A percentile compares a stretch with the other conserved stretches of the same genome.
Conservation (phyloP, 37 sponge, comb jelly and placozoan species). For the Crambe crambe region DNA sequence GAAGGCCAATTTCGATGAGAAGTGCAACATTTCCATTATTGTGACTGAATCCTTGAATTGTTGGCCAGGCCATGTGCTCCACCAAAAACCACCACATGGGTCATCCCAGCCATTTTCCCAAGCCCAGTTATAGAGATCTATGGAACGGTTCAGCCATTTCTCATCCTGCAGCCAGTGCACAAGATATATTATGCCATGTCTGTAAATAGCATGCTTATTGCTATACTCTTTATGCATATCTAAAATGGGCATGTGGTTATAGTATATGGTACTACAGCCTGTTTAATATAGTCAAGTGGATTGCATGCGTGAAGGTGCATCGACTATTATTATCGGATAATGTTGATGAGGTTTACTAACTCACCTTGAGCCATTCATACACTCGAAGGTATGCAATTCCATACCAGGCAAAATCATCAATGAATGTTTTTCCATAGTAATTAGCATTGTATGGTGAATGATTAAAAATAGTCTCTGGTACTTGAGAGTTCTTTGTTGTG, state of each 20-base stretch:
- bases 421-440: slow-evolving; percentile 30
- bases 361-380: slow-evolving; percentile 49
- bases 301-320: neutral
- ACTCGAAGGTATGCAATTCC: slow-evolving; percentile 55
- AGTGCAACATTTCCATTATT: slow-evolving; percentile 41
- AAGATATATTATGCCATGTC: neutral
- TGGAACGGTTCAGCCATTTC: slow-evolving; percentile 31
- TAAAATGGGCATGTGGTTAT: too few relatives aligned
- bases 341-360: neutral
- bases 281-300: too few relatives aligned
- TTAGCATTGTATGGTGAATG: slow-evolving; percentile 58
- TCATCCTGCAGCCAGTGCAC: slow-evolving; percentile 9
- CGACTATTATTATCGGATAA: too few relatives aligned
- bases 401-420: slow-evolving; percentile 59
- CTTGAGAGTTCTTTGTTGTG: neutral
- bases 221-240: too few relatives aligned
- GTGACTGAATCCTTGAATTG: slow-evolving; percentile 44
- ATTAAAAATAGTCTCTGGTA: slow-evolving; percentile 25
- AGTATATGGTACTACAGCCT: too few relatives aligned
- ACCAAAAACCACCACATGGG: slow-evolving; percentile 49
- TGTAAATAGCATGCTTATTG: too few relatives aligned
- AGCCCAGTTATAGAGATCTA: slow-evolving; percentile 39
- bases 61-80: slow-evolving; percentile 7
- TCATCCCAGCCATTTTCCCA: slow-evolving; percentile 41
- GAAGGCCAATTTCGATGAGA: slow-evolving; percentile 23